phyloP scores from a whole-genome alignment of 2,797 vertebrate species.

The Nannoperca australis region DNA sequence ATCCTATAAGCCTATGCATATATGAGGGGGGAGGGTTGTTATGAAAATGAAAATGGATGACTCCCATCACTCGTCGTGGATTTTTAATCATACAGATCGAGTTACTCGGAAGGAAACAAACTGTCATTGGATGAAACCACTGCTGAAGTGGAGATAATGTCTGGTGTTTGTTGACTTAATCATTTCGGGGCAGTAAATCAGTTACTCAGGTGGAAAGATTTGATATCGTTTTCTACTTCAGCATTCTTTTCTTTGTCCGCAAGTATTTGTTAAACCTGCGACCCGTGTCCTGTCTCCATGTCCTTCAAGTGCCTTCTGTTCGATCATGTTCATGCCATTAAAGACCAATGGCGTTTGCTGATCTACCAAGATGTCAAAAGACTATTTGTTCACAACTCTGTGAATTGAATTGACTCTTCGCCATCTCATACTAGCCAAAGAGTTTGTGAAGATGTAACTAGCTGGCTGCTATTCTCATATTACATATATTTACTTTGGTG shows the following conservation, averaged over 20 bases:
- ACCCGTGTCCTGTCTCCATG: conserved; percentile 3
- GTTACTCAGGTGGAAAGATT: neutral
- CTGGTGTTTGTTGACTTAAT: neutral
- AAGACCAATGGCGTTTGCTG: conserved; percentile 30
- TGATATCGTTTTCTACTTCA: conserved; percentile 4
- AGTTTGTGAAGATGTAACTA: conserved; percentile 39
- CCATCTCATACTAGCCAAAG: conserved; percentile 60
- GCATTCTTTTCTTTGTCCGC: conserved; percentile 12
- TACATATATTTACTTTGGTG: neutral
- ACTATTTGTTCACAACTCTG: conserved; percentile 9
- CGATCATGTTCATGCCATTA: conserved; percentile 35
- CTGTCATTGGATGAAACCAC: neutral
- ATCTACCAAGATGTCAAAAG: conserved; percentile 27
- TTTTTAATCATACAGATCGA: neutral
- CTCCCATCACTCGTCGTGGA: neutral
- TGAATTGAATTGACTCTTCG: conserved; percentile 14
- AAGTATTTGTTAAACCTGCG: conserved; percentile 22
- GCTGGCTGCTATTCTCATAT: conserved; percentile 50
- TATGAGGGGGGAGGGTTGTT: conserved; percentile 75
- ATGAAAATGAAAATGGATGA: conserved; percentile 4
- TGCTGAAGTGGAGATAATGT: conserved; percentile 9
- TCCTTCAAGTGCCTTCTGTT: conserved; percentile 64
- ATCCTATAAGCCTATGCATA: conserved; percentile 80
- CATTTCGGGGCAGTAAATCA: neutral
- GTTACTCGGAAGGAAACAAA: conserved; percentile 2